Evolutionary conservation across 2,113 vertebrate genomes (phyloP).

Genomic region (Daboia siamensis): DNA sequence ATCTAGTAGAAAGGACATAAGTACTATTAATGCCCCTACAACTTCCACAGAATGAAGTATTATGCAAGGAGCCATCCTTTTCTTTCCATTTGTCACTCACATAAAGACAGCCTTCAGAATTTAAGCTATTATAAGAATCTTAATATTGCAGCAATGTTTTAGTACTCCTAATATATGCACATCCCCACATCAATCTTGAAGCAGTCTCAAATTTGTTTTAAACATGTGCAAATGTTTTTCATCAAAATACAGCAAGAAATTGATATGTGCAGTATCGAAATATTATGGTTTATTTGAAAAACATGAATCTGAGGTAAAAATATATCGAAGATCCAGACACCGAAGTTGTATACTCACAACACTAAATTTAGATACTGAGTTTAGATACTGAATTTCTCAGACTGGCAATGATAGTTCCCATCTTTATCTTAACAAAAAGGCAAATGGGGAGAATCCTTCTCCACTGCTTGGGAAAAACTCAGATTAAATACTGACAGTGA

Average conservation of each 20-base stretch:
- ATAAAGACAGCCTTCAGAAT: not conserved
- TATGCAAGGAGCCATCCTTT: not conserved
- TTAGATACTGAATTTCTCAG: conserved; percentile 39
- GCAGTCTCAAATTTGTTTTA: not conserved
- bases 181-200: not conserved
- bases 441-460: not conserved
- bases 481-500: conserved; percentile 10
- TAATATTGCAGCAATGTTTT: not conserved
- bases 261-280: not conserved
- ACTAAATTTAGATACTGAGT: conserved; percentile 22
- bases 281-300: conserved; percentile 1
- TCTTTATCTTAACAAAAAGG: conserved; percentile 43
- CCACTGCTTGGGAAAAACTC: conserved; percentile 6
- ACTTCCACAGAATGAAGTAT: not conserved
- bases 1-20: not conserved
- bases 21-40: not conserved
- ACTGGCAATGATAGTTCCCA: conserved; percentile 27
- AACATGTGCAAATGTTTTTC: not conserved
- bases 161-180: not conserved
- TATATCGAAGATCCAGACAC: conserved; percentile 25
- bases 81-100: not conserved
- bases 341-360: not conserved
- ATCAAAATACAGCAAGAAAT: not conserved
- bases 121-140: not conserved
- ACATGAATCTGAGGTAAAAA: conserved; percentile 39